These are phyloP conservation scores for Sciurus vulgaris DNA, from an alignment of 2,797 vertebrate genomes.

Conservation along the genomic window DNA sequence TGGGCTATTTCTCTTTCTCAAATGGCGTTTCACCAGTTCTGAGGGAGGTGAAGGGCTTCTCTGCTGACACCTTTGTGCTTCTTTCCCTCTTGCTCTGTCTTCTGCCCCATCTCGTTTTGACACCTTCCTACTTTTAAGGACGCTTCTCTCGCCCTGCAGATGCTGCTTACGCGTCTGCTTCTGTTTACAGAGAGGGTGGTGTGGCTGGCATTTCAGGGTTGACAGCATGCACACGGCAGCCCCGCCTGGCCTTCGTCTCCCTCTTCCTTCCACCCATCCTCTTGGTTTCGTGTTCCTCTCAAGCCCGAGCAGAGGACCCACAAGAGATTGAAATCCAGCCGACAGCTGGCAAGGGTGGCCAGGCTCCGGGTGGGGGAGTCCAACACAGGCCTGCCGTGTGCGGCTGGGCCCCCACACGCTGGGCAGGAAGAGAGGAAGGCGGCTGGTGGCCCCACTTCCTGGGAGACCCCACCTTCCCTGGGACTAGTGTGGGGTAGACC, in stretches of 20 bases:
- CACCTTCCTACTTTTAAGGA: constrained; percentile 20
- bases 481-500: background rate
- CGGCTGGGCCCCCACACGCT: too few species aligned
- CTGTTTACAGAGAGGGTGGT: background rate
- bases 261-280: background rate
- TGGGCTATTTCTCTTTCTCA: constrained; percentile 30
- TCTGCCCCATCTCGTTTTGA: constrained; percentile 57
- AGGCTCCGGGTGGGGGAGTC: too few species aligned
- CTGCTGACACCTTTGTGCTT: background rate
- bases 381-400: too few species aligned
- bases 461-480: background rate
- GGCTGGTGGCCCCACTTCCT: too few species aligned
- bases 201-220: constrained; percentile 51
- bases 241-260: background rate
- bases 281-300: background rate
- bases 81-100: constrained; percentile 54
- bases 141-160: constrained; percentile 49
- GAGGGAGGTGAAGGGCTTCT: constrained; percentile 25
- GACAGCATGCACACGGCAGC: background rate
- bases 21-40: constrained; percentile 43
- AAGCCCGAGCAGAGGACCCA: background rate
- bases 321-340: background rate
- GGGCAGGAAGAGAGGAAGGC: background rate
- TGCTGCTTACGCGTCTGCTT: background rate
- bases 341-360: background rate